Percentiles rank a stretch among this genome's conserved stretches.
These are phyloP conservation scores for Temnopleurus reevesii DNA, from an alignment of 53 echinoderm and acorn worm species.

Conservation along the genomic window DNA sequence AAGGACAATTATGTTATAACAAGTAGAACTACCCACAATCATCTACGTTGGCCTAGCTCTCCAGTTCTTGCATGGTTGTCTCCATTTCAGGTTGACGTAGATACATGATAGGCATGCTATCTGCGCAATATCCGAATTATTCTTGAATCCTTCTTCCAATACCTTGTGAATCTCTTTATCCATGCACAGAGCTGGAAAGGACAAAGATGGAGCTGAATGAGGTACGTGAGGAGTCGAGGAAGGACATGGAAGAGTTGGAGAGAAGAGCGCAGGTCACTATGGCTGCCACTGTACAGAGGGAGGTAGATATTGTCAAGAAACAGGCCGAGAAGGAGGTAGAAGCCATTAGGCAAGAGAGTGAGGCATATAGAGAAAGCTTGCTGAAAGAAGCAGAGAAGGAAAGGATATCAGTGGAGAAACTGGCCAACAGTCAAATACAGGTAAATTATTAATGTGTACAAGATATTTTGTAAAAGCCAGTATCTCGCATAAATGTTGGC, in stretches of 20 bases:
- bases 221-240: constrained; percentile 15
- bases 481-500: no score
- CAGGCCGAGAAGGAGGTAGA: background rate
- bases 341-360: background rate
- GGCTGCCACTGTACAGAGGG: background rate
- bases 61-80: no score
- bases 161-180: background rate
- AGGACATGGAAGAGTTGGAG: constrained; percentile 22
- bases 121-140: no score
- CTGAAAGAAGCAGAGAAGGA: background rate
- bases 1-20: no score
- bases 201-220: constrained; percentile 13
- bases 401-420: background rate
- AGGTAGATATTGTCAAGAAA: constrained; percentile 19
- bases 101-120: no score
- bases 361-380: background rate
- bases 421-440: background rate
- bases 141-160: no score
- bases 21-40: no score
- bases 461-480: no score
- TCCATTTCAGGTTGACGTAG: no score
- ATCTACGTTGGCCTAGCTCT: no score
- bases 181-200: constrained; percentile 12
- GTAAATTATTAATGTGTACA: no score
- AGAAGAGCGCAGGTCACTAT: background rate